Conservation (phyloP, 2,797 vertebrate genomes). For the Trachops cirrhosus region DNA sequence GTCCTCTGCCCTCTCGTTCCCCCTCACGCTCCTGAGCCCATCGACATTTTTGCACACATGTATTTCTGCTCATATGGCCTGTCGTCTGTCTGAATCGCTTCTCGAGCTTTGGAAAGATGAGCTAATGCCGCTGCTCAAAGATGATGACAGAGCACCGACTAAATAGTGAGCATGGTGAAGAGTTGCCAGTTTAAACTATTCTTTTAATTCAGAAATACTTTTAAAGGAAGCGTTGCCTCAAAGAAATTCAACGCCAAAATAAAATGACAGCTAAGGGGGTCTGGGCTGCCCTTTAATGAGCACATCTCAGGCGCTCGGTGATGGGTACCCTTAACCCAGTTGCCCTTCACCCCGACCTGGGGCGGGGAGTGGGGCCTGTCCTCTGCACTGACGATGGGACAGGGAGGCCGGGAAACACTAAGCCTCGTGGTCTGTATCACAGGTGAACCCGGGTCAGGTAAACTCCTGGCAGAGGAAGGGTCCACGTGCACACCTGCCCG, state of each 20-base stretch:
- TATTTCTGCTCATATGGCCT: neutral
- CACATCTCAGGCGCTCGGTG: neutral
- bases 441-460: neutral
- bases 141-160: neutral
- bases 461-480: neutral
- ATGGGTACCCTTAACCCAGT: neutral
- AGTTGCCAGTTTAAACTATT: neutral
- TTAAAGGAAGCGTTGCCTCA: neutral
- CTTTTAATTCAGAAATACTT: neutral
- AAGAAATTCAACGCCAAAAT: neutral
- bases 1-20: fast-evolving
- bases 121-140: neutral
- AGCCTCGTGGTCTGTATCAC: fast-evolving
- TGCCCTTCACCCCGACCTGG: neutral
- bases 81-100: neutral
- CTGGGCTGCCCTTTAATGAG: neutral
- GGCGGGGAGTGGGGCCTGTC: fast-evolving
- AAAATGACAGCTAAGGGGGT: neutral
- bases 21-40: fast-evolving
- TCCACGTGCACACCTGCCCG: no score
- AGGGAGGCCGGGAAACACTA: fast-evolving
- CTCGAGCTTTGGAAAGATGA: neutral
- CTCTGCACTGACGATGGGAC: neutral
- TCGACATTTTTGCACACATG: neutral
- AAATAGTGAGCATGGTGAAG: fast-evolving